Evolutionary conservation across 1,140 invertebrate species (phyloP).

Genomic region (Drosophila tsacasi): DNA sequence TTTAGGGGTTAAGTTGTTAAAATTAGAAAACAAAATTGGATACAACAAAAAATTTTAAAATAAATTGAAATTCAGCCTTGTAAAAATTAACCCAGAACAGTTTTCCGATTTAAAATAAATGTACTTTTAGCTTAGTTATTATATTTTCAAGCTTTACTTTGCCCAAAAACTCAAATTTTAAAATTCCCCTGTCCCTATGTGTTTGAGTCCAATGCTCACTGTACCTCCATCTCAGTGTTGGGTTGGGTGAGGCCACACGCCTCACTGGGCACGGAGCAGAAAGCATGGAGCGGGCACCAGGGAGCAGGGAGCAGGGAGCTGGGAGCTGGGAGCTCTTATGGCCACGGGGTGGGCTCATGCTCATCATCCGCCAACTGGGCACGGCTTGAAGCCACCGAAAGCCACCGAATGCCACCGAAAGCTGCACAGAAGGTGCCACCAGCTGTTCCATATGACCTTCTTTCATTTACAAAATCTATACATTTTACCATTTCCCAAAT

Average conservation of each 20-base stretch:
- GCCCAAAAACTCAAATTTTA: too few relatives aligned
- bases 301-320: not conserved
- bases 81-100: too few relatives aligned
- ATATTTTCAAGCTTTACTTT: too few relatives aligned
- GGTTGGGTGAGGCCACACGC: conserved; percentile 15
- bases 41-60: too few relatives aligned
- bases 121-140: too few relatives aligned
- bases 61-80: too few relatives aligned
- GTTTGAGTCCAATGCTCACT: conserved; percentile 60
- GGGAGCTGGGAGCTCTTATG: not conserved
- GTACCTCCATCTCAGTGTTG: conserved; percentile 8
- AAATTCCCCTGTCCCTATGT: not conserved
- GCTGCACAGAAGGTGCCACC: not conserved
- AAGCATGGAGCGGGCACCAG: not conserved
- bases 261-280: conserved; percentile 15
- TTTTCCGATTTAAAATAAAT: too few relatives aligned
- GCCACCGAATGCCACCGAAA: not conserved
- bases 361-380: not conserved
- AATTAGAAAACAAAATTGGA: too few relatives aligned
- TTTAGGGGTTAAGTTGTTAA: too few relatives aligned
- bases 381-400: not conserved
- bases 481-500: too few relatives aligned
- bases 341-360: conserved; percentile 8
- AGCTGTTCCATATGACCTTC: not conserved
- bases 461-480: not conserved